phyloP scores from a whole-genome alignment of 2,113 vertebrate genomes.

The Megaleporinus macrocephalus region DNA sequence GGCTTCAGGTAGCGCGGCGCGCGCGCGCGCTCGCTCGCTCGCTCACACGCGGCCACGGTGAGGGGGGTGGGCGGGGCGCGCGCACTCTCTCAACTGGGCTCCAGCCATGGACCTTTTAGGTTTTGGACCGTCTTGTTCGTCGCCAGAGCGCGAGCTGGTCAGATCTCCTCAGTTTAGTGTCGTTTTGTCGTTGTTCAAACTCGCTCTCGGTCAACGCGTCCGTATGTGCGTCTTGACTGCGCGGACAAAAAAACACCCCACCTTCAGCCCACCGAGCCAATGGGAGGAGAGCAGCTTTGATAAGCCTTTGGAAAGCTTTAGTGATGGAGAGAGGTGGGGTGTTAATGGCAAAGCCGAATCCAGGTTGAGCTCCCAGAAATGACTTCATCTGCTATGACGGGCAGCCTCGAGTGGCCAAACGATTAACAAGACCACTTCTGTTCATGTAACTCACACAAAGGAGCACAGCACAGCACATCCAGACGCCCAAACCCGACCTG shows the following conservation, averaged over 20 bases:
- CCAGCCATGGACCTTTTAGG: background rate
- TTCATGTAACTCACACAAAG: background rate
- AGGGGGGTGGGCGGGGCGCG: background rate
- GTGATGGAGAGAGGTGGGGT: conserved; percentile 15
- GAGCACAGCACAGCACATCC: background rate
- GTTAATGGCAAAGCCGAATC: conserved; percentile 24
- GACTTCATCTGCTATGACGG: conserved; percentile 6
- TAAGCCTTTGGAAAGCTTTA: conserved; percentile 14
- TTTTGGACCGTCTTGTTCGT: background rate
- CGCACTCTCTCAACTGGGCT: background rate
- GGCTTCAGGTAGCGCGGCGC: conserved; percentile 8
- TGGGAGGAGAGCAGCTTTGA: conserved; percentile 53
- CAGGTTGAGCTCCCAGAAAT: conserved; percentile 14
- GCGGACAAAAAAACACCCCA: conserved; percentile 53
- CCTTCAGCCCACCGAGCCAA: conserved; percentile 73
- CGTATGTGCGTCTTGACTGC: conserved; percentile 37
- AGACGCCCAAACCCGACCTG: background rate
- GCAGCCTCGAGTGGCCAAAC: background rate
- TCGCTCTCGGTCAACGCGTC: conserved; percentile 8
- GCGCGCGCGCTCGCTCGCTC: background rate
- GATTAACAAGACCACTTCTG: background rate
- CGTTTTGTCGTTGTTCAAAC: conserved; percentile 8
- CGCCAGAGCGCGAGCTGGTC: background rate
- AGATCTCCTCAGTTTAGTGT: background rate
- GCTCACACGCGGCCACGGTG: conserved; percentile 33